Percentiles rank a stretch among this genome's conserved stretches.
Conservation (phyloP, 2,888 invertebrate species). For the Onthophagus sagittarius region DNA sequence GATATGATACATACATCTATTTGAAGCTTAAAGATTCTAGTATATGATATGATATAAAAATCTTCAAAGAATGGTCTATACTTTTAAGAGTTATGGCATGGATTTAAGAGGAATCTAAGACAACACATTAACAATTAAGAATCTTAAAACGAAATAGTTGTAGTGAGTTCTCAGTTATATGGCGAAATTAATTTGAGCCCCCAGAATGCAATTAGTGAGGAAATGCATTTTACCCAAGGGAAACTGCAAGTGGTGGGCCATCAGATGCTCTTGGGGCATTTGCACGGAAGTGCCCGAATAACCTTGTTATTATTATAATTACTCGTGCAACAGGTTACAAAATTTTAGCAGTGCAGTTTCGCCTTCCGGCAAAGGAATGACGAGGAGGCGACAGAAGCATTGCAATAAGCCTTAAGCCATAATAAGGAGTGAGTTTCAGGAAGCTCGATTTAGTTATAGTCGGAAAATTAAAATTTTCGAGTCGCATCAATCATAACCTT, state of each 20-base stretch:
- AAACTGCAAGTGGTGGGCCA: neutral
- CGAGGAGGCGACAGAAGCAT: neutral
- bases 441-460: too few species aligned
- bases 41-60: too few species aligned
- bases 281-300: neutral
- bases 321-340: conserved; percentile 8
- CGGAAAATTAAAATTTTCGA: neutral
- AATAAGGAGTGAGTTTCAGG: neutral
- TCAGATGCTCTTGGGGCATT: neutral
- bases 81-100: too few species aligned
- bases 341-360: conserved; percentile 7
- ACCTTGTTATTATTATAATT: conserved; percentile 13
- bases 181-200: neutral
- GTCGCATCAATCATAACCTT: neutral
- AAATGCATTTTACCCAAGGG: neutral
- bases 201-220: neutral
- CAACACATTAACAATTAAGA: neutral
- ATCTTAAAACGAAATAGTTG: neutral
- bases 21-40: too few species aligned
- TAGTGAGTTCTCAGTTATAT: neutral
- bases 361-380: neutral
- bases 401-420: neutral
- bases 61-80: too few species aligned
- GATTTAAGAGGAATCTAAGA: too few species aligned
- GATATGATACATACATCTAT: too few species aligned